Evolutionary conservation across 2,113 vertebrate genomes (phyloP), one percentile per base, ranked within the genome.

Genomic region (Motacilla alba): DNA sequence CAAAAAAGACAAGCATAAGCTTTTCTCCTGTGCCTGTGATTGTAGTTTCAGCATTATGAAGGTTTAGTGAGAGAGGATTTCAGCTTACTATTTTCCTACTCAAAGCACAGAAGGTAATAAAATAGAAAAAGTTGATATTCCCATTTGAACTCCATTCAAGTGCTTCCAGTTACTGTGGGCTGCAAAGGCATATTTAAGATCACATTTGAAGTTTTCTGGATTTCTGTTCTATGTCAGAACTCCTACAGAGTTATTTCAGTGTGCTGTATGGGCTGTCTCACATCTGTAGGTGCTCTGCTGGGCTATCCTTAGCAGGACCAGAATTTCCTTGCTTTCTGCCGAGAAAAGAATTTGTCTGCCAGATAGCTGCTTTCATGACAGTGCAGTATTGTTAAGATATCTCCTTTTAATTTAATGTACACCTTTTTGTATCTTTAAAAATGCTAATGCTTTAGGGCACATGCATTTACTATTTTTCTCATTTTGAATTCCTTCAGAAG

Each of bases 351-450:
- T 83, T 87, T 75, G 68, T 53, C 70, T 94, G 39, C 35, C 5
- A 7, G 85, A 69, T 24, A 58, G 28, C 11, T 3, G 2, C 49
- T 35, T 92, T 89, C 47, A 11, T 59, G 44, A 26, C 69, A 18
- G 14, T 19, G 17, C 18, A 14, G 31, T 66, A 50, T 73, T 94
- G 78, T 87, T 94, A 92, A 89, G 79, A 80, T 31, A 59, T 85
- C 28, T 94, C 84, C 52, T 49, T 96, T 93, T 90, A 83, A 94
- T 95, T 90, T 93, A 10, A 44, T 77, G 95, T 95, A 79, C 93
- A 82, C 47, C n/a, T 59, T 94, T 89, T 94, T 30, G 58, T 72
- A 66, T 47, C 50, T 95, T 90, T 87, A 47, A 83, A 96, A 96
- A 78, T 92, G 56, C 28, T 88, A 90, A 95, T 79, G n/a, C 35